Conservation (phyloP, 1,140 invertebrate genomes). For the Formica exsecta region DNA sequence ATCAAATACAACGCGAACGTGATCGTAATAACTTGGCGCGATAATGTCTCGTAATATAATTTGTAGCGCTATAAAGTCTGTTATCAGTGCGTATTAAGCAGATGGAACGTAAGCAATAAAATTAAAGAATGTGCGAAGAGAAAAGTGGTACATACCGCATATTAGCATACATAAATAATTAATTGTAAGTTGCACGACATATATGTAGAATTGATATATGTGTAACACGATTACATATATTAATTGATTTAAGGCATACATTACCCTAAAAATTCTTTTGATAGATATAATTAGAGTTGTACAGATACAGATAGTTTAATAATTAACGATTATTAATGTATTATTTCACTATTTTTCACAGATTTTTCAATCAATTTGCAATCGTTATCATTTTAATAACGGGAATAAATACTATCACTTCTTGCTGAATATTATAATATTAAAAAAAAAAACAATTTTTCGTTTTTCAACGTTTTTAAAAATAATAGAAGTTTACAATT, state of each 20-base stretch:
- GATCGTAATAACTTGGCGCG: slow-evolving; percentile 30
- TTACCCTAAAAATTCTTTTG: neutral
- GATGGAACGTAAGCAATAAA: slow-evolving; percentile 13
- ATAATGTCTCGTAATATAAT: slow-evolving; percentile 50
- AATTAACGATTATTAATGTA: neutral
- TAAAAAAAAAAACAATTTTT: neutral
- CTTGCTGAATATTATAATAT: neutral
- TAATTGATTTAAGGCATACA: neutral
- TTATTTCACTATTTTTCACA: slow-evolving; percentile 18
- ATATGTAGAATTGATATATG: neutral
- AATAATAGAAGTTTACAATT: neutral
- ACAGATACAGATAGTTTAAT: neutral
- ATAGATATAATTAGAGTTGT: neutral
- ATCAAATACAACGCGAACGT: neutral
- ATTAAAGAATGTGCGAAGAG: slow-evolving; percentile 37
- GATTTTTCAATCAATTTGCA: neutral
- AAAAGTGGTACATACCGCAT: neutral
- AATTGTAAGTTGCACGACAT: neutral
- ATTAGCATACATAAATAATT: slow-evolving; percentile 7
- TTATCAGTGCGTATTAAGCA: slow-evolving; percentile 6
- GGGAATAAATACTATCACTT: neutral
- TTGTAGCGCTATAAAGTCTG: slow-evolving; percentile 34
- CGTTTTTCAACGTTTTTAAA: neutral
- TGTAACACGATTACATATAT: neutral
- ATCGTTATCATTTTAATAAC: neutral